Percentiles rank a stretch among this genome's conserved stretches.
Conservation (phyloP, 2,113 vertebrate species). For the Megaceryle maxima region DNA sequence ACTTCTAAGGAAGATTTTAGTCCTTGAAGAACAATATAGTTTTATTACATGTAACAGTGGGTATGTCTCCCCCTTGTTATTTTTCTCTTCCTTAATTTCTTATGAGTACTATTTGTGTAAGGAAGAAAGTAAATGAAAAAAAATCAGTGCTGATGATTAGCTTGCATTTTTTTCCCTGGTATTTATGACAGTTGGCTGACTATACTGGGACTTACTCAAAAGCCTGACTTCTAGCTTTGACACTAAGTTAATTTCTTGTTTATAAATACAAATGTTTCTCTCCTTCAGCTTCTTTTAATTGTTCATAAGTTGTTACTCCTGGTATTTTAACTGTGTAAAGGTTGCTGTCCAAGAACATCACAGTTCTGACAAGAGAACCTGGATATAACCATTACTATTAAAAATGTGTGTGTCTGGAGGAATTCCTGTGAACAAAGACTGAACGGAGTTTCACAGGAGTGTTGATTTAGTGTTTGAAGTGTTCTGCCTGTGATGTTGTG, state of each 20-base stretch:
- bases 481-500: neutral
- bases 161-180: neutral
- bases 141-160: neutral
- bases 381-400: neutral
- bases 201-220: neutral
- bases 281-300: neutral
- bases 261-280: neutral
- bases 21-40: neutral
- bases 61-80: neutral
- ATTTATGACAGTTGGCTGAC: neutral
- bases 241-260: neutral
- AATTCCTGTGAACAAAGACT: neutral
- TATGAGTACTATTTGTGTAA: neutral
- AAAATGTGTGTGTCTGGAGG: neutral
- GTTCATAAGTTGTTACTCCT: neutral
- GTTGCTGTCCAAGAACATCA: neutral
- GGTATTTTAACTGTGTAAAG: neutral
- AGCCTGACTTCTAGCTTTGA: neutral
- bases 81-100: neutral
- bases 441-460: neutral
- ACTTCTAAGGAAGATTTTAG: neutral
- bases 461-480: neutral
- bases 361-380: neutral
- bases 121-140: neutral
- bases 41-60: neutral